Percentiles rank a stretch among this genome's conserved stretches.
phyloP scores from a whole-genome alignment of 1,140 invertebrate species.

The Nasonia longicornis region DNA sequence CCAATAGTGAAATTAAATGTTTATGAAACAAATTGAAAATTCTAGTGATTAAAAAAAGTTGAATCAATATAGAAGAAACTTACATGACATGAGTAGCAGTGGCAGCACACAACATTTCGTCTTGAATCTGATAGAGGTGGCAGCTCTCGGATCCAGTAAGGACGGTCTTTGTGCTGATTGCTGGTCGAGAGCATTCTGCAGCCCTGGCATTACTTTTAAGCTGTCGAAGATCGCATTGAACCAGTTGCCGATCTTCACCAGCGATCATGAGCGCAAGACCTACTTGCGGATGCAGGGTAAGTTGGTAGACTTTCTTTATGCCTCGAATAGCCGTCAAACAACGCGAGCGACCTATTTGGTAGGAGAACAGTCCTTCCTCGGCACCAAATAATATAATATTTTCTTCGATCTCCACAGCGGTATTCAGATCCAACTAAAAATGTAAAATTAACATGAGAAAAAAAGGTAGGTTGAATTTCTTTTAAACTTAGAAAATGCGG shows the following conservation, averaged over 20 bases:
- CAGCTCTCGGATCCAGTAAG: constrained; percentile 72
- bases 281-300: constrained; percentile 72
- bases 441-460: neutral
- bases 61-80: constrained; percentile 52
- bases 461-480: too few species aligned
- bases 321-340: constrained; percentile 71
- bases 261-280: constrained; percentile 77
- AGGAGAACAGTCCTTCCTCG: constrained; percentile 66
- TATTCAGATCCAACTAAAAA: constrained; percentile 65
- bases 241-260: constrained; percentile 74
- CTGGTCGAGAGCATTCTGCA: constrained; percentile 73
- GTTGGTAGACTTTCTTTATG: constrained; percentile 75
- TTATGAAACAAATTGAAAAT: constrained; percentile 12
- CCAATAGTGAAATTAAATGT: neutral
- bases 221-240: constrained; percentile 75
- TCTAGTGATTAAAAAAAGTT: neutral
- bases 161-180: constrained; percentile 72
- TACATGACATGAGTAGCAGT: constrained; percentile 76
- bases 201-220: constrained; percentile 74
- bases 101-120: constrained; percentile 74
- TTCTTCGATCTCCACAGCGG: constrained; percentile 58
- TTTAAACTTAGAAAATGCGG: too few species aligned
- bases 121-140: constrained; percentile 73
- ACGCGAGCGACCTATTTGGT: constrained; percentile 55
- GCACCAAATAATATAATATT: constrained; percentile 62